Evolutionary conservation across 2,888 invertebrate species (phyloP), one percentile per base, ranked within the genome.

Genomic region (Andrena flavipes): DNA sequence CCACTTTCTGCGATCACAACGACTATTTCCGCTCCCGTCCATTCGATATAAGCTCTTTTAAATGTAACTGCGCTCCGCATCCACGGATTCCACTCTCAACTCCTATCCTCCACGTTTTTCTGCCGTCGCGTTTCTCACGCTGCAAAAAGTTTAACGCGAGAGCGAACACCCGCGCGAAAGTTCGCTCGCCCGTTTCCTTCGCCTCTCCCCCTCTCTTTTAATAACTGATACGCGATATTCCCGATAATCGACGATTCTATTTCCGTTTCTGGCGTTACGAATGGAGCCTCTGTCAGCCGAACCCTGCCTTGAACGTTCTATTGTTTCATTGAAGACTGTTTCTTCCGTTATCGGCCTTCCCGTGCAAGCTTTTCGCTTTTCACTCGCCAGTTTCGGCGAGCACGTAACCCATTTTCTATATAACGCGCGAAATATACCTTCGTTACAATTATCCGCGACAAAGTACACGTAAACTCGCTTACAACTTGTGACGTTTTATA

Each of bases 231-330:
- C 2, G 59, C 8, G 48, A 20, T 60, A 30, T 42, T 2, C 23
- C 33, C 20, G 20, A 33, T 29, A 33, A 23, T n/a, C 33, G 49
- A 72, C 73, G 20, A 33, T 64, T 64, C 49, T n/a, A 33, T 59
- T 30, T 70, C 64, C 79, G 64, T 13, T 49, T 65, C 64, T 35
- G 35, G n/a, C 7, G n/a, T 51, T 20, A 20, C 30, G 29, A 26
- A n/a, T 60, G 13, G 35, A 26, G 64, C 35, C 48, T 54, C 77
- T 49, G 67, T 73, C 73, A 51, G 67, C 62, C 74, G 51, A 20
- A 42, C 54, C 54, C 33, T n/a, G 35, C 54, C 56, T 48, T 42
- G 54, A 68, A 68, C 54, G 69, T 59, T 76, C 54, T 8, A 42
- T 67, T 65, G 65, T 69, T 69, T 20, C 26, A 26, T 42, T 42